phyloP scores from a whole-genome alignment of 2,888 invertebrate species.

The Chironomus tentans region DNA sequence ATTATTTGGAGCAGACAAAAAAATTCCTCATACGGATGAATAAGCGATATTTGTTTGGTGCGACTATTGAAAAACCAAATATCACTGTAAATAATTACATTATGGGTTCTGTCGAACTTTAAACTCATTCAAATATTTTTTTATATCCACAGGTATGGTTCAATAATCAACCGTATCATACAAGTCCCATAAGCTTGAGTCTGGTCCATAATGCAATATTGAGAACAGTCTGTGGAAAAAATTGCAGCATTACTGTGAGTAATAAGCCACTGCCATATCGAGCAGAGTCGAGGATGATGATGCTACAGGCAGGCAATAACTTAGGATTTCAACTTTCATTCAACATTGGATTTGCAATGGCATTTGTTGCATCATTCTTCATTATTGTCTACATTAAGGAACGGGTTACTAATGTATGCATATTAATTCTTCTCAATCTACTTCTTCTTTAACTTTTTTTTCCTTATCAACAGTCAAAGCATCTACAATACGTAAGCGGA shows the following conservation, averaged over 20 bases:
- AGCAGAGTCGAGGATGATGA: conserved; percentile 35
- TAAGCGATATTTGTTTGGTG: conserved; percentile 49
- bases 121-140: not conserved
- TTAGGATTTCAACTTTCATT: conserved; percentile 52
- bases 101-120: not conserved
- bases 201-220: conserved; percentile 50
- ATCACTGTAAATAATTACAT: conserved; percentile 37
- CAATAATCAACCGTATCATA: conserved; percentile 65
- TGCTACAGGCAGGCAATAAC: conserved; percentile 36
- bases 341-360: conserved; percentile 58
- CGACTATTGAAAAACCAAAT: conserved; percentile 40
- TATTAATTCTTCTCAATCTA: not conserved
- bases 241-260: conserved; percentile 43
- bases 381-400: conserved; percentile 44
- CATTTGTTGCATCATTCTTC: conserved; percentile 55
- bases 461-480: conserved; percentile 34
- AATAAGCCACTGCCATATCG: conserved; percentile 58
- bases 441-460: not conserved
- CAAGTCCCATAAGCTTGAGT: conserved; percentile 51
- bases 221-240: conserved; percentile 37
- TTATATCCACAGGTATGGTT: conserved; percentile 45
- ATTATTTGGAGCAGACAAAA: not conserved
- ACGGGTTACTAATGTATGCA: conserved; percentile 20
- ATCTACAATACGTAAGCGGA: conserved; percentile 22
- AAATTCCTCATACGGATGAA: conserved; percentile 43